Evolutionary conservation across 2,113 vertebrate species (phyloP).

Genomic region (Zosterops hypoxanthus): DNA sequence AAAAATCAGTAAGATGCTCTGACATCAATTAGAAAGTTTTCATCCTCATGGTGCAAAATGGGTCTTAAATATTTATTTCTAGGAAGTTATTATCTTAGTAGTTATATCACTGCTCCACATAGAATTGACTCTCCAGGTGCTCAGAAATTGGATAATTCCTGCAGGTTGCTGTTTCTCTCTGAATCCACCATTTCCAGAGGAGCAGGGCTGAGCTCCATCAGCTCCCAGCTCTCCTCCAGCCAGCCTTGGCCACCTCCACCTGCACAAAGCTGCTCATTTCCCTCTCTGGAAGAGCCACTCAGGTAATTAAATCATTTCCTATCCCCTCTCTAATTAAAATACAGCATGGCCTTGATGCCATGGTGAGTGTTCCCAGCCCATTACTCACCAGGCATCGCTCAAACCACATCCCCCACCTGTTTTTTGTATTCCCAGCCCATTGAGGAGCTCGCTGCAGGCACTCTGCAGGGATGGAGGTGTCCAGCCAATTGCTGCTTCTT

Average conservation of each 20-base stretch:
- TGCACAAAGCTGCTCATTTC: background rate
- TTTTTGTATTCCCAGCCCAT: background rate
- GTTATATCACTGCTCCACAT: too few relatives aligned
- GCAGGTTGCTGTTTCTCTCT: background rate
- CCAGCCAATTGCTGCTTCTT: background rate
- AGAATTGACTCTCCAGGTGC: background rate
- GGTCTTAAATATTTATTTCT: background rate
- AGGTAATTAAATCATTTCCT: background rate
- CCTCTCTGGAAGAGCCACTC: background rate
- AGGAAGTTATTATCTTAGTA: background rate
- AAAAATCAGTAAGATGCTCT: background rate
- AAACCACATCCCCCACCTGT: background rate
- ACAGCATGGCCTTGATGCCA: background rate
- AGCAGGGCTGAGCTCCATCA: background rate
- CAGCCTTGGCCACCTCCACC: background rate
- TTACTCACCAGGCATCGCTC: background rate
- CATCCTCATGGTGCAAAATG: fast-evolving
- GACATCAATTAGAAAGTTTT: background rate
- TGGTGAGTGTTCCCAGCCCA: background rate
- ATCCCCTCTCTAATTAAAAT: background rate
- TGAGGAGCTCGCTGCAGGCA: background rate
- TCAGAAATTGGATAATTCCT: background rate
- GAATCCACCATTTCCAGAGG: background rate
- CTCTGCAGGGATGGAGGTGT: background rate
- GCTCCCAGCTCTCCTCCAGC: background rate